Evolutionary conservation across 2,797 vertebrate genomes (phyloP), one percentile per base, ranked within the genome.

Genomic region (Choloepus didactylus): DNA sequence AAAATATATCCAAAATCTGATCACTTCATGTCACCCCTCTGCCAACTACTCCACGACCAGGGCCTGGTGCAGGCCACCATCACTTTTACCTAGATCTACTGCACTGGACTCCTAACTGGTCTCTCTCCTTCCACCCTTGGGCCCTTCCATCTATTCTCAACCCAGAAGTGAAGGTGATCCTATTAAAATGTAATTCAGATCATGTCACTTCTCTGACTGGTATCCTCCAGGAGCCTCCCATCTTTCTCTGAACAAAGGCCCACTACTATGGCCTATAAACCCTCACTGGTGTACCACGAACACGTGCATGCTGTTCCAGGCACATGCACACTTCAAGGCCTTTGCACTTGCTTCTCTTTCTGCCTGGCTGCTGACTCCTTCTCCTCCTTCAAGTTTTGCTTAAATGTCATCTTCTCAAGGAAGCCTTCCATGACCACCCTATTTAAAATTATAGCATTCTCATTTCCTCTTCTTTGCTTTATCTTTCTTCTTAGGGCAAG

Each of bases 141-240:
- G 12, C 19, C 49, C n/a, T 49, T 73, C 83, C 70, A 4, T 91
- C 10, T 91, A 21, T 54, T 90, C 60, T 77, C 62, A 92, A 25
- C 29, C 72, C 1, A 93, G 29, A 11, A 85, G 35, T 27, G 27
- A 79, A 44, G 9, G 85, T 29, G 18, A 38, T 86, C 25, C 54
- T 82, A 69, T 73, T 85, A 69, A 94, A 89, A 80, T 94, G 2
- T 60, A 79, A 69, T 87, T 91, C n/a, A 87, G 84, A 85, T 90
- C 9, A 62, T 31, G 80, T 83, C 14, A 75, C 0, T 80, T 21
- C 59, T 93, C 46, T 83, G 31, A n/a, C 77, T 81, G 87, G 77
- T 89, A 44, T 76, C 66, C 27, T 72, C 46, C 25, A 62, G 35
- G 56, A 38, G n/a, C 31, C 85, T 93, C 14, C 49, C 10, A 29